Percentiles rank a stretch among this genome's conserved stretches.
Evolutionary conservation across 2,113 vertebrate genomes (phyloP).

Genomic region (Andinoacara biseriatus): DNA sequence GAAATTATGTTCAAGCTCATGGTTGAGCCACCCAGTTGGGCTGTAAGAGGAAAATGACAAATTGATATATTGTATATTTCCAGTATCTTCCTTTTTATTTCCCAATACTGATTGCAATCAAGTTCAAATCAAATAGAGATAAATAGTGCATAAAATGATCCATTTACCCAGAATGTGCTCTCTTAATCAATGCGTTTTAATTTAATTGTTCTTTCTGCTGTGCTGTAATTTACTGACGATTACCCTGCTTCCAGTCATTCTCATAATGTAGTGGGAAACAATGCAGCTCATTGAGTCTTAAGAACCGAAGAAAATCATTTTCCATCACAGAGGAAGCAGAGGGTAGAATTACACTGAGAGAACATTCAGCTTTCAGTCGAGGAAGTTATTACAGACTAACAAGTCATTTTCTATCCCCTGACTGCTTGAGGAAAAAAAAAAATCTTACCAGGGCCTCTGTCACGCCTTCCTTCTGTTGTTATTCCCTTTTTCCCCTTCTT

Average conservation of each 20-base stretch:
- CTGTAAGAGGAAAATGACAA: background rate
- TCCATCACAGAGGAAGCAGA: conserved; percentile 49
- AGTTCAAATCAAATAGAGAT: background rate
- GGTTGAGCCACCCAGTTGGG: background rate
- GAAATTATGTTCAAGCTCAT: conserved; percentile 51
- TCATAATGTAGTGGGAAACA: conserved; percentile 42
- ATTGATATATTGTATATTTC: background rate
- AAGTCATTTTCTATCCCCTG: conserved; percentile 34
- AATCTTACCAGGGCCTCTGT: conserved; percentile 61
- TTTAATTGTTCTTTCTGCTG: background rate
- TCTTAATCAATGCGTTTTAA: conserved; percentile 4
- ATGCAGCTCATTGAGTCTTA: conserved; percentile 38
- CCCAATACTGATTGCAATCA: background rate
- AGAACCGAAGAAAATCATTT: conserved; percentile 29
- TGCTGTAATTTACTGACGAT: conserved; percentile 29
- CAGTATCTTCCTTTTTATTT: background rate
- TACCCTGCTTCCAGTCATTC: conserved; percentile 28
- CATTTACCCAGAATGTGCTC: background rate
- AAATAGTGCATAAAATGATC: background rate
- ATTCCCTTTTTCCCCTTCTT: conserved; percentile 30
- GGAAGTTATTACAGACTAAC: conserved; percentile 53
- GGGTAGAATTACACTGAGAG: conserved; percentile 53
- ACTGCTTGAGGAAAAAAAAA: conserved; percentile 26
- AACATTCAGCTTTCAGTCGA: conserved; percentile 40
- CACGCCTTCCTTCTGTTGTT: conserved; percentile 28